Evolutionary conservation across 2,113 vertebrate genomes (phyloP).

Genomic region (Manacus vitellinus): DNA sequence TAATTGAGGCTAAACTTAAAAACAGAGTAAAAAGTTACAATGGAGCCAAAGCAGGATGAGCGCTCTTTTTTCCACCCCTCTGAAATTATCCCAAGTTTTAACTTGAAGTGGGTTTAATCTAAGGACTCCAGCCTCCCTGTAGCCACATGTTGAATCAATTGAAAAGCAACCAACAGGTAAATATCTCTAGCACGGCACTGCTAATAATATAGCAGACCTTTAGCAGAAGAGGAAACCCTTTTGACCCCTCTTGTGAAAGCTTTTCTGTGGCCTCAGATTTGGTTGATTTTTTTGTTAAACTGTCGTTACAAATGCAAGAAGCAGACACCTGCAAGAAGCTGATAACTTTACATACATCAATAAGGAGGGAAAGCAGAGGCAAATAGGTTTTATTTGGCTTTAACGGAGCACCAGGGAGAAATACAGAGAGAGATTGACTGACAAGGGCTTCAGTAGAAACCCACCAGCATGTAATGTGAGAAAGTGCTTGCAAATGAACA

Average conservation of each 20-base stretch:
- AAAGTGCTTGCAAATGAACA: conserved; percentile 58
- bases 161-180: conserved; percentile 67
- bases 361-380: conserved; percentile 34
- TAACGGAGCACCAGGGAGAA: conserved; percentile 38
- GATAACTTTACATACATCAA: conserved; percentile 45
- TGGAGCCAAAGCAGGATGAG: not conserved
- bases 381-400: conserved; percentile 57
- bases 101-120: conserved; percentile 14
- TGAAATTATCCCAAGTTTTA: not conserved
- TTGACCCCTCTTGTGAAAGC: conserved; percentile 49
- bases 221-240: conserved; percentile 56
- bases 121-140: conserved; percentile 6
- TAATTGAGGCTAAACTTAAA: conserved; percentile 1
- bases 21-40: not conserved
- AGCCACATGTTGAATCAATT: conserved; percentile 66
- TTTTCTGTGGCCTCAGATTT: conserved; percentile 40
- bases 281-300: not conserved
- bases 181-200: conserved; percentile 59
- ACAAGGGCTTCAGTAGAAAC: conserved; percentile 32
- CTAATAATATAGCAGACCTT: conserved; percentile 56
- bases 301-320: conserved; percentile 49
- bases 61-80: not conserved
- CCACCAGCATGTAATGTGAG: conserved; percentile 33
- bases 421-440: conserved; percentile 17
- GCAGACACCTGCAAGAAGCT: conserved; percentile 54